Conservation (phyloP, 2,113 vertebrate genomes). For the Sprattus sprattus region DNA sequence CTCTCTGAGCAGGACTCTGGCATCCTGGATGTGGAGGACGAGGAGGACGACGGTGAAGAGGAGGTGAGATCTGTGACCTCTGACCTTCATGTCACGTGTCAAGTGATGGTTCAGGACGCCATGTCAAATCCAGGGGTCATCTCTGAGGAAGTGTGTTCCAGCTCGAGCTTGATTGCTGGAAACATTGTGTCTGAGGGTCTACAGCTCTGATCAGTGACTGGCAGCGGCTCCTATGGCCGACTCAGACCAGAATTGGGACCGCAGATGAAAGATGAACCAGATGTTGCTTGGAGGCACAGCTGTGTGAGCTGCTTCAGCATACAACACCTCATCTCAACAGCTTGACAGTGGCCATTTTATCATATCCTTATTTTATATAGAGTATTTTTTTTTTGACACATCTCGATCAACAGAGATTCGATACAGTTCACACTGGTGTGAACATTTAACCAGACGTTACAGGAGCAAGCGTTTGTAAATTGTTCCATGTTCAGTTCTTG, state of each 20-base stretch:
- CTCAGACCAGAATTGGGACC: neutral
- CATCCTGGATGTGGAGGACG: conserved; percentile 91
- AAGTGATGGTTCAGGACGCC: neutral
- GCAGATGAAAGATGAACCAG: neutral
- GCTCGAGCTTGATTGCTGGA: conserved; percentile 2
- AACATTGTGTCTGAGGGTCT: neutral
- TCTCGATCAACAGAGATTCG: neutral
- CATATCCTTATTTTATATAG: neutral
- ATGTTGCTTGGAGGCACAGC: neutral
- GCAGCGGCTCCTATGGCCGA: neutral
- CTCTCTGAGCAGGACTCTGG: conserved; percentile 88
- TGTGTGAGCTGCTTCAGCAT: neutral
- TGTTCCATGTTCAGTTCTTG: neutral
- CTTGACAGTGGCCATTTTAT: neutral
- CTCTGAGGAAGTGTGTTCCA: neutral
- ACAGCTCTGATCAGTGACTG: neutral
- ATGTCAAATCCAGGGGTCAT: neutral
- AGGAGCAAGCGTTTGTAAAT: too few relatives aligned
- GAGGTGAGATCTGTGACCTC: neutral
- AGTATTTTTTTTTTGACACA: too few relatives aligned
- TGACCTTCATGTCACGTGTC: neutral
- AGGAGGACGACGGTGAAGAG: conserved; percentile 86
- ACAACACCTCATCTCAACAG: neutral
- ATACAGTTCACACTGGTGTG: neutral
- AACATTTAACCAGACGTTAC: neutral